Base-by-base conservation (phyloP, 2,113 vertebrate genomes). In the Rhinoptilus africanus region DNA sequence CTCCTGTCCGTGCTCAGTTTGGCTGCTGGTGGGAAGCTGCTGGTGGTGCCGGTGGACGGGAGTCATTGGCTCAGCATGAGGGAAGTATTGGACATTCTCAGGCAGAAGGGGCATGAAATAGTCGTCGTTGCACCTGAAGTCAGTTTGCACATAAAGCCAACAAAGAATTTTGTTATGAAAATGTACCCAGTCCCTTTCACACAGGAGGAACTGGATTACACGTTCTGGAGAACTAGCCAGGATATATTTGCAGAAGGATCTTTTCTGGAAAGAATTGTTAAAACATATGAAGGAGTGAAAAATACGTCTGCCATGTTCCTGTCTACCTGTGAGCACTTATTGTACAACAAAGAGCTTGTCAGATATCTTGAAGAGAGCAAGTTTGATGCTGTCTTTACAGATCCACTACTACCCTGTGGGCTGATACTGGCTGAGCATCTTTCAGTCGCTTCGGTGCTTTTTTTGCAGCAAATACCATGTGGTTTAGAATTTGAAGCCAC, bases 51-150 rank as follows among this genome's bases (percentile, higher is more conserved):
- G 0, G 22, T 98, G 67, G 99, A 99, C 0, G 99, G 99, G 37
- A 99, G 99, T 64, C 99, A 98, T 21, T 99, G 99, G 99, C 96
- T 99, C 50, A 98, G 98, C 27, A 75, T 99, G 24, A 87, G 89
- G 5, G 94, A 98, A 2, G 48, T 98, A 13, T 24, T 98, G 43
- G 96, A 98, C 3, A 82, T 96, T 66, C 86, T 99, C 66, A 89
- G 79, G 9, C 95, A 94, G 37, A 98, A 91, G 53, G 99, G 99
- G 16, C 99, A 99, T 17, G 93, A 96, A 6, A 85, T 99, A 8
- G 97, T 98, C 0, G 97, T 99, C 16, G 60, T 99, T 18, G 98
- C 98, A 1, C 98, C 99, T 1, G 98, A 98, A 4, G 28, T 97
- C n/a, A 96, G 43, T 12, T 0, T 99, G 2, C 41, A 97, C 2